phyloP scores from a whole-genome alignment of 2,113 vertebrate species.

The Aplodontia rufa region DNA sequence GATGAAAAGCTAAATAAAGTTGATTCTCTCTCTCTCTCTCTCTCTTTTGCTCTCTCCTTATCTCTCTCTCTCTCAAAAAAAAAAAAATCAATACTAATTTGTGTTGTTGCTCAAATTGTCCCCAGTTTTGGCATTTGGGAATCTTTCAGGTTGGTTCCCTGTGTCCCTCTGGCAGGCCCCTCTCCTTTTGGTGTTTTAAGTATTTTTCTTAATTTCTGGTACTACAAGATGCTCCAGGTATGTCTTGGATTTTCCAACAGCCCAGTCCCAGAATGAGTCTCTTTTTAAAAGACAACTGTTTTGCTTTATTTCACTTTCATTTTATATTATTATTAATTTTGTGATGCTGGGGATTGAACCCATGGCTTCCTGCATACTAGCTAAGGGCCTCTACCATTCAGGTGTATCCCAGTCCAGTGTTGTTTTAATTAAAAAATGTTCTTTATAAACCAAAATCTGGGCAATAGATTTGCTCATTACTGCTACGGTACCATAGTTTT shows the following conservation, averaged over 20 bases:
- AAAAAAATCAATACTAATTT: not conserved
- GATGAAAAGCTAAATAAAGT: too few species aligned
- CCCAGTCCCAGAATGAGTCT: not conserved
- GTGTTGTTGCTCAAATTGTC: not conserved
- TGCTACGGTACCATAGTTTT: not conserved
- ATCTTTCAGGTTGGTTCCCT: not conserved
- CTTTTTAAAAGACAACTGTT: not conserved
- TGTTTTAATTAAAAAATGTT: not conserved
- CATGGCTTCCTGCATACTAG: not conserved
- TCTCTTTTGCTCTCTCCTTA: too few species aligned
- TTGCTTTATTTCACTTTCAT: not conserved
- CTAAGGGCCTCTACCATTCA: not conserved
- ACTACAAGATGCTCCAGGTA: not conserved
- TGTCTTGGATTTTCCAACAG: not conserved
- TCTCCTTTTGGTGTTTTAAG: not conserved
- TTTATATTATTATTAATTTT: not conserved
- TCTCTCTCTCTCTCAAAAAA: too few species aligned
- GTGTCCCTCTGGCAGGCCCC: not conserved
- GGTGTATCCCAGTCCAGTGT: not conserved
- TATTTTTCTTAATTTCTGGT: not conserved
- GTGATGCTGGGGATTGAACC: not conserved
- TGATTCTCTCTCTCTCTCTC: too few species aligned
- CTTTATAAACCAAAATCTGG: not conserved
- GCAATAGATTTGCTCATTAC: not conserved
- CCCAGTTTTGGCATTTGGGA: not conserved